Conservation (phyloP, 2,888 invertebrate species). For the Acrobasis suavella region DNA sequence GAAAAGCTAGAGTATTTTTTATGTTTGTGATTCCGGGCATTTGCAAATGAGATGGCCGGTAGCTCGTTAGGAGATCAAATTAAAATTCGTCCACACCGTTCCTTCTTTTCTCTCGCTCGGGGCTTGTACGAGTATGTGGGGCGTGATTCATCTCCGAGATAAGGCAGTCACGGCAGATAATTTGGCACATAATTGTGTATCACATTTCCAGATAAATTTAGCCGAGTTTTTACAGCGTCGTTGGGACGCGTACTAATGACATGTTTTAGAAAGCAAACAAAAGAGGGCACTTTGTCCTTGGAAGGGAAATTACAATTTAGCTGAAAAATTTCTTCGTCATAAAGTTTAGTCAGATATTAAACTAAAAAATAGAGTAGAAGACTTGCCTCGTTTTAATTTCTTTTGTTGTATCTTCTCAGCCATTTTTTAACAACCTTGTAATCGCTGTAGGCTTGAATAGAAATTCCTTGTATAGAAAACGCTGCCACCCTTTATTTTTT, state of each 20-base stretch:
- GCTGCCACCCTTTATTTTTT: no score
- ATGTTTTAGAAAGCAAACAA: not conserved
- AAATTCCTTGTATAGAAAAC: no score
- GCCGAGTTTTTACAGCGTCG: not conserved
- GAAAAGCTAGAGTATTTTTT: not conserved
- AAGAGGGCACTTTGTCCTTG: not conserved
- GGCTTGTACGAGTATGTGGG: not conserved
- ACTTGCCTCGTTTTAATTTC: no score
- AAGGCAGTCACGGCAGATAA: not conserved
- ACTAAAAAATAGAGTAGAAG: no score
- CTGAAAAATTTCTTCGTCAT: no score
- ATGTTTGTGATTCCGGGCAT: conserved; percentile 15
- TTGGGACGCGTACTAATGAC: not conserved
- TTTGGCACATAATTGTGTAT: not conserved
- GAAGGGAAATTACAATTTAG: no score
- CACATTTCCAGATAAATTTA: conserved; percentile 3
- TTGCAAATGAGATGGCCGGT: conserved; percentile 25
- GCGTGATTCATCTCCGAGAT: conserved; percentile 5
- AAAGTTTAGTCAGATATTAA: no score
- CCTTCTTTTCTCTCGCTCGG: conserved; percentile 5
- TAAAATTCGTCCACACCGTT: conserved; percentile 25
- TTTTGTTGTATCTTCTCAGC: no score
- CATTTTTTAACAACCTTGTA: no score
- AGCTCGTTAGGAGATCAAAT: conserved; percentile 27
- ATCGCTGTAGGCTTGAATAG: no score